Conservation (phyloP, 2,888 invertebrate species). For the Auanema sp. region DNA sequence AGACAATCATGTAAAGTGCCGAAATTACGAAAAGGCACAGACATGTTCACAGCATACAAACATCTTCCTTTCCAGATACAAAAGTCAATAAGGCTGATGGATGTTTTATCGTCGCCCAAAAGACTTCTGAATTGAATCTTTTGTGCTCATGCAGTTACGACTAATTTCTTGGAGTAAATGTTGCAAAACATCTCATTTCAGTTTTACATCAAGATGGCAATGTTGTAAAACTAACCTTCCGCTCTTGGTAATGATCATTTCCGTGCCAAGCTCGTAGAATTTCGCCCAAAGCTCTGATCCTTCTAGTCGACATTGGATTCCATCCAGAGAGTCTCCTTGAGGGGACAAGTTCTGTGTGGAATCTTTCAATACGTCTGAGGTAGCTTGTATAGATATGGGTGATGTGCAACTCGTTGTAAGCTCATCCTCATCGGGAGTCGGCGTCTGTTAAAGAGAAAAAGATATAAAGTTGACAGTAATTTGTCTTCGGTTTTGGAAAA, state of each 20-base stretch:
- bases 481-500: background rate
- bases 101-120: too few species aligned
- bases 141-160: too few species aligned
- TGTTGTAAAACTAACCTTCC: slow-evolving; percentile 75
- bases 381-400: background rate
- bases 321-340: slow-evolving; percentile 16
- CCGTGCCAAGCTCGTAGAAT: slow-evolving; percentile 82
- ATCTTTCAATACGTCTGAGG: background rate
- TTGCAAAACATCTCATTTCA: background rate
- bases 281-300: slow-evolving; percentile 97
- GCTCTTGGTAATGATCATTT: slow-evolving; percentile 97
- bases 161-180: too few species aligned
- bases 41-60: too few species aligned
- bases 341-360: background rate
- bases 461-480: background rate
- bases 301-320: slow-evolving; percentile 83
- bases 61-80: too few species aligned
- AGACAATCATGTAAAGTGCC: too few species aligned
- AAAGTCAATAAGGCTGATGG: too few species aligned
- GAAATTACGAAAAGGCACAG: too few species aligned
- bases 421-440: too few species aligned
- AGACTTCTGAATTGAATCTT: too few species aligned
- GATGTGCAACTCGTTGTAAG: slow-evolving; percentile 1
- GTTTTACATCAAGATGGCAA: background rate
- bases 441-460: too few species aligned